A percentile compares a stretch with the other conserved stretches of the same genome.
Evolutionary conservation across 2,888 invertebrate genomes (phyloP).

Genomic region (Plagodis dolabraria): DNA sequence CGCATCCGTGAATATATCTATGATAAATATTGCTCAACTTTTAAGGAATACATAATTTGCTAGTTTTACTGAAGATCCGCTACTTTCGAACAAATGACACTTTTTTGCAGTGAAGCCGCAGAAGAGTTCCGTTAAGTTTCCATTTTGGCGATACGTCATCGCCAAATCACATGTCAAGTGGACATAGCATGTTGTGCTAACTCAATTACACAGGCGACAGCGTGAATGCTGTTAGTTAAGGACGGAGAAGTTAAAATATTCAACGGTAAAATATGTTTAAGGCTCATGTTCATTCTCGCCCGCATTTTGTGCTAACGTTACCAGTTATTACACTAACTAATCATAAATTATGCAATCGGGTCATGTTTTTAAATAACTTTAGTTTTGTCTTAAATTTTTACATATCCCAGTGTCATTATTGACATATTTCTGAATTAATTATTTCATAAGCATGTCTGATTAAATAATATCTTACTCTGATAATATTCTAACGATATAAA

Average conservation of each 20-base stretch:
- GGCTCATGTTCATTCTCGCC: constrained; percentile 14
- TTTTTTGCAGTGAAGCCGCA: constrained; percentile 27
- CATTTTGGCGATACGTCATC: constrained; percentile 26
- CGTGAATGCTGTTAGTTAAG: constrained; percentile 20
- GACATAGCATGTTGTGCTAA: constrained; percentile 29
- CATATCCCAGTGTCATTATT: too few species aligned
- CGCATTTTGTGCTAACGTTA: constrained; percentile 11
- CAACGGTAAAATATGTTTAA: constrained; percentile 20
- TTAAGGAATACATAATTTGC: constrained; percentile 6
- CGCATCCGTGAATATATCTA: too few species aligned
- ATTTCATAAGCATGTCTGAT: too few species aligned
- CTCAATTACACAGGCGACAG: constrained; percentile 23
- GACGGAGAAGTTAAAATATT: constrained; percentile 22
- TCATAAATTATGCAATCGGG: constrained; percentile 21
- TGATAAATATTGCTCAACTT: too few species aligned
- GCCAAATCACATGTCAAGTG: constrained; percentile 28
- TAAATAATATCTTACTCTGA: too few species aligned
- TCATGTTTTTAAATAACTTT: constrained; percentile 22
- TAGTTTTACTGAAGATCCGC: constrained; percentile 25
- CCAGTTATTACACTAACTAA: constrained; percentile 18
- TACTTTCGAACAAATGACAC: constrained; percentile 24
- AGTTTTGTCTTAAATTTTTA: constrained; percentile 12
- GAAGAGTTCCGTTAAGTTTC: constrained; percentile 28
- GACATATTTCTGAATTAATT: too few species aligned
- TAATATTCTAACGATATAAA: too few species aligned